Evolutionary conservation across 2,888 invertebrate genomes (phyloP), one percentile per base, ranked within the genome.

Genomic region (Willowsia nigromaculata): DNA sequence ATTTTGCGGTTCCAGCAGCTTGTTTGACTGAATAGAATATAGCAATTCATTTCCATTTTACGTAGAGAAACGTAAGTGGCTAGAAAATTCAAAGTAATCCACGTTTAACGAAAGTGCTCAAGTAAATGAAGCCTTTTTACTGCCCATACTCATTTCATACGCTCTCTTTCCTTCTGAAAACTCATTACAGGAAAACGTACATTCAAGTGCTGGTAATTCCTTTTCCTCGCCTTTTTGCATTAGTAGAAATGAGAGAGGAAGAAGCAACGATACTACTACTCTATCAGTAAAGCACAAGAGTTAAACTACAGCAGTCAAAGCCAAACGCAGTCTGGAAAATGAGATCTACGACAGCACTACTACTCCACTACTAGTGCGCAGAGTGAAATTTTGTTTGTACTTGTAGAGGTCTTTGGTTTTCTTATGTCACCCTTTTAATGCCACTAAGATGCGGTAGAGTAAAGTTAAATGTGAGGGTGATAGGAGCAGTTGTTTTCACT

Each of bases 31-130:
- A n/a, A n/a, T n/a, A n/a, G n/a, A 18, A 11, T n/a, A 18, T 18
- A 25, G 3, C 15, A 13, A 50, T 3, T 50, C 50, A 15, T 40
- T 40, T 15, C 71, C 22, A 71, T 40, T 37, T 71, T 37, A 6
- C 40, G 11, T 3, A 37, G 22, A 37, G 2, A 71, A 71, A 68
- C 33, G 13, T 71, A 22, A 43, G 4, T 71, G 37, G 40, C 11
- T 37, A 40, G 71, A 40, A 71, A 71, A 71, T 71, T 71, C 40
- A 40, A 71, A 71, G 71, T 37, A 40, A 40, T 65, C 65, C 15
- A 27, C 33, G 33, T 65, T 33, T 30, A 7, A 6, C n/a, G 18
- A 6, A 71, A 71, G 40, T 71, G 37, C 18, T 71, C 71, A 4
- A 18, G 18, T 40, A 33, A 65, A 65, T 13, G 33, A 9, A 4